Evolutionary conservation across 1,140 invertebrate genomes (phyloP).

Genomic region (Nylanderia fulva): DNA sequence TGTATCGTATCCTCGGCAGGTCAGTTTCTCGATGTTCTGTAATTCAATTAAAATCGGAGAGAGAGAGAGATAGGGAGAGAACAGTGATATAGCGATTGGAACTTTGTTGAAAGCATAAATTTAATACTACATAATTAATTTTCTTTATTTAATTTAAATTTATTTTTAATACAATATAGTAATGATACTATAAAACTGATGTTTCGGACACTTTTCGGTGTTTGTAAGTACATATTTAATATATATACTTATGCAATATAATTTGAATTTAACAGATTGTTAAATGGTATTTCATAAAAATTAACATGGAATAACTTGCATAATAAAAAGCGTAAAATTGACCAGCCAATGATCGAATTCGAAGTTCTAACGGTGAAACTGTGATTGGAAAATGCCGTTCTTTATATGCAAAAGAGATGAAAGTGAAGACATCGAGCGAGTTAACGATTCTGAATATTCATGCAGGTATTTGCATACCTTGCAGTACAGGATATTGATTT

Average conservation of each 20-base stretch:
- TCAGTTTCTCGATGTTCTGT: neutral
- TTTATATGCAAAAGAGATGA: slow-evolving; percentile 38
- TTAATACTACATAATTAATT: too few relatives aligned
- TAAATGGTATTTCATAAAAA: slow-evolving; percentile 8
- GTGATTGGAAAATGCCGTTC: slow-evolving; percentile 24
- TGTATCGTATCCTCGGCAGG: neutral
- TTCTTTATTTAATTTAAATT: slow-evolving; percentile 11
- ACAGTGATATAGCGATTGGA: neutral
- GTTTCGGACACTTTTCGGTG: neutral
- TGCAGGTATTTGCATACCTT: slow-evolving; percentile 42
- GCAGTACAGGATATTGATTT: slow-evolving; percentile 24
- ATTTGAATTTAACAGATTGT: slow-evolving; percentile 9
- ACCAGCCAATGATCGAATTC: neutral
- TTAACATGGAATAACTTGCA: neutral
- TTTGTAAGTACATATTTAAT: neutral
- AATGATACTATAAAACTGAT: neutral
- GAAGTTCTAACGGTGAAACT: slow-evolving; percentile 2
- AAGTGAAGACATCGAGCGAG: slow-evolving; percentile 48
- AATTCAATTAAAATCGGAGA: neutral
- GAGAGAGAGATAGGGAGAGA: neutral
- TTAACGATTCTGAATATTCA: slow-evolving; percentile 48
- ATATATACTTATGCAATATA: too few relatives aligned
- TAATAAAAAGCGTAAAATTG: slow-evolving; percentile 18
- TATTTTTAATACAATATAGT: neutral
- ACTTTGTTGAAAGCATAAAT: slow-evolving; percentile 2